Evolutionary conservation across 2,888 invertebrate genomes (phyloP).

Genomic region (Mayetiola destructor): DNA sequence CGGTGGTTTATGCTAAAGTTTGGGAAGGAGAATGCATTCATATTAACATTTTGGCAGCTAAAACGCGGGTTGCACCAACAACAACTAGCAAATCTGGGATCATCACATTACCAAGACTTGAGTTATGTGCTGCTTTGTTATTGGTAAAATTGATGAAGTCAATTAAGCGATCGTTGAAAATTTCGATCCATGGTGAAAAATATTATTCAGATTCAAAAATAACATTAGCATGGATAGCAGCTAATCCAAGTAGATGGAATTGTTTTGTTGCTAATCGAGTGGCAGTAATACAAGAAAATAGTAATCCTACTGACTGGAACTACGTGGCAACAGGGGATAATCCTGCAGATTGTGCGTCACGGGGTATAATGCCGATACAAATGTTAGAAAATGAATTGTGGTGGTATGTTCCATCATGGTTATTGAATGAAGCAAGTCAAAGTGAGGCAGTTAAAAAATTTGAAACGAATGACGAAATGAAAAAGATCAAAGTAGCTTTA

Average conservation of each 20-base stretch:
- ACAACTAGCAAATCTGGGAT: slow-evolving; percentile 16
- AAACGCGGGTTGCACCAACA: slow-evolving; percentile 18
- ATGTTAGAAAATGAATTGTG: neutral
- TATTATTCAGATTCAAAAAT: slow-evolving; percentile 4
- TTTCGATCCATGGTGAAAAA: neutral
- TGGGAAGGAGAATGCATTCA: neutral
- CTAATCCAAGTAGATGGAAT: neutral
- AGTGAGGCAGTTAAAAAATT: neutral
- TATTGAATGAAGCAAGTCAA: neutral
- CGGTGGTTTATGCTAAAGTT: slow-evolving; percentile 15
- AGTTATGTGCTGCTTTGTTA: neutral
- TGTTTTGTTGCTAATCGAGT: neutral
- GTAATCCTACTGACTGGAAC: neutral
- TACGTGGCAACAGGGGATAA: neutral
- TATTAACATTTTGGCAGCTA: slow-evolving; percentile 13
- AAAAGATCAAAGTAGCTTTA: neutral
- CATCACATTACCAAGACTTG: slow-evolving; percentile 9
- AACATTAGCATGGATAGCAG: neutral
- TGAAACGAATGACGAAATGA: too few species aligned
- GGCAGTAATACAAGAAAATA: neutral
- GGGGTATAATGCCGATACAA: neutral
- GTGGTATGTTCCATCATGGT: slow-evolving; percentile 8
- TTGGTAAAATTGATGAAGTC: neutral
- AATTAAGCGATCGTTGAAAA: neutral
- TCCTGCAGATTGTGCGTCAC: slow-evolving; percentile 9